Base-by-base conservation (phyloP, 2,797 vertebrate species). In the Todus mexicanus region DNA sequence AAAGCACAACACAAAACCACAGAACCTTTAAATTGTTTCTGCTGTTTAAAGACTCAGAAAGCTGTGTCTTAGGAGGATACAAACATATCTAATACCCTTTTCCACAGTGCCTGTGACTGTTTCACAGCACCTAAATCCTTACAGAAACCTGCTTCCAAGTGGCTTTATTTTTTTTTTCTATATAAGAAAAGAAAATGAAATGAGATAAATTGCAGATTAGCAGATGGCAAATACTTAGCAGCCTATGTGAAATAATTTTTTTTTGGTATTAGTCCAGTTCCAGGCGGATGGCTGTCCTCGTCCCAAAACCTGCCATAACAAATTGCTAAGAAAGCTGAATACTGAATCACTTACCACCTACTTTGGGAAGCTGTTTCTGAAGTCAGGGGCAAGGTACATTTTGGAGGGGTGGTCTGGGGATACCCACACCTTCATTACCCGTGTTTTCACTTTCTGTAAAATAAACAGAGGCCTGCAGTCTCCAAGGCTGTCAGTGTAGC, bases 181-280 rank as follows among this genome's bases (percentile, higher is more conserved):
- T 82, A 59, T 85, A 80, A 57, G 60, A 79, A 81, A 70, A 73
- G 29, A 80, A 90, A 95, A 75, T 42, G 19, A 92, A 89, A 86
- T 74, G 16, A 86, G 38, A 48, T 84, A 82, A 74, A 83, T 65
- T 70, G 26, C 54, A 69, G 70, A 92, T 94, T 88, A 95, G 91
- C 83, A 93, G 78, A 95, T 94, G 92, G 89, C 76, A 90, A 83
- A 81, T 69, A 89, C 45, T 88, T 93, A 94, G 56, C 75, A 72
- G 76, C 26, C 77, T 79, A 73, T 87, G 88, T 60, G 87, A 90
- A 92, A 89, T 61, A 40, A 21, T 70, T 37, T 37, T 59, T 50
- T 61, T 76, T 94, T 92, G 54, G 59, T 93, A 50, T 92, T 85
- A 80, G 38, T 70, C 92, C 92, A 89, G 73, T 93, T 94, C 60